Percentiles rank a stretch among this genome's conserved stretches.
These are phyloP conservation scores for Nebria brevicollis DNA, from an alignment of 2,888 invertebrate genomes.

Conservation along the genomic window DNA sequence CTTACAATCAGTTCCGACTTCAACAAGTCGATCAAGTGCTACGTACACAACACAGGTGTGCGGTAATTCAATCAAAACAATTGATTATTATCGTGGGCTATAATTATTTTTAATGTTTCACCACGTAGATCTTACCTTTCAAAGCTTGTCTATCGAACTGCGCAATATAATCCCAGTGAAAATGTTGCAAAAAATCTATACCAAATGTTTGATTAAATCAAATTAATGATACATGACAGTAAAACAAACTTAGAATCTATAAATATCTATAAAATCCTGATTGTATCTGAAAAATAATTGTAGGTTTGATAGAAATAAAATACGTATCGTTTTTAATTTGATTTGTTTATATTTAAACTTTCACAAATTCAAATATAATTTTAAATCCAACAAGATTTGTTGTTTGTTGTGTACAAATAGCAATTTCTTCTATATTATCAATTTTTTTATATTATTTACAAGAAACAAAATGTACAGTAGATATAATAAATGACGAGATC, in stretches of 20 bases:
- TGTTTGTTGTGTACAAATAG: slow-evolving; percentile 43
- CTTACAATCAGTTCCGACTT: neutral
- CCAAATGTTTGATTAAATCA: neutral
- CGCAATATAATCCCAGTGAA: neutral
- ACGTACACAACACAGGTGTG: neutral
- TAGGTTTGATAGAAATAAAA: slow-evolving; percentile 15
- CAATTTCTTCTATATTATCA: slow-evolving; percentile 43
- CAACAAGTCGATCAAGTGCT: neutral
- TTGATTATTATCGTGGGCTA: neutral
- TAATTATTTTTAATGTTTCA: neutral
- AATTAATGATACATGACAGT: no score
- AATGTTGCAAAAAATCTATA: no score
- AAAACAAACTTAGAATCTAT: neutral
- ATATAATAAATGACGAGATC: slow-evolving; percentile 42
- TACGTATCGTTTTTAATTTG: slow-evolving; percentile 26
- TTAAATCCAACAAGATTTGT: slow-evolving; percentile 27
- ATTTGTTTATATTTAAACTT: slow-evolving; percentile 45
- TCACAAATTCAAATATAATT: slow-evolving; percentile 42
- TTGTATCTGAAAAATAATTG: neutral
- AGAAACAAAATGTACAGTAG: slow-evolving; percentile 46
- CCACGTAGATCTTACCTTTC: neutral
- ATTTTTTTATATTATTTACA: slow-evolving; percentile 40
- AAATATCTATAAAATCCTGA: neutral
- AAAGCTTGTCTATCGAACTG: neutral
- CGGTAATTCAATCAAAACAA: slow-evolving; percentile 1